Evolutionary conservation across 2,888 invertebrate genomes (phyloP).

Genomic region (Gymnoscelis rufifasciata): DNA sequence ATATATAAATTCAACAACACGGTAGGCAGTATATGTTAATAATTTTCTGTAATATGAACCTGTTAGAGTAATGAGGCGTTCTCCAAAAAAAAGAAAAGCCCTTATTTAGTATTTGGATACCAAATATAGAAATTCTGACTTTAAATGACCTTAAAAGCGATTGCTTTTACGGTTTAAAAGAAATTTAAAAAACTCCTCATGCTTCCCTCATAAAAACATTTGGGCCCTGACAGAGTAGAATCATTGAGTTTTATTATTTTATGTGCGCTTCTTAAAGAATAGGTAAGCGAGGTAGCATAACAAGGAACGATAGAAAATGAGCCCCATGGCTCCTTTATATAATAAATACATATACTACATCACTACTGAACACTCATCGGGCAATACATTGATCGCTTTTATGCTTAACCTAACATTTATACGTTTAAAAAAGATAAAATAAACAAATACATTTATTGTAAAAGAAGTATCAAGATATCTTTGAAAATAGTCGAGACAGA

Average conservation of each 20-base stretch:
- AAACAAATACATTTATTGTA: no score
- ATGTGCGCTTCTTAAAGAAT: conserved; percentile 14
- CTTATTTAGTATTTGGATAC: no score
- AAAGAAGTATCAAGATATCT: conserved; percentile 3
- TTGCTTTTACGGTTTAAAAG: no score
- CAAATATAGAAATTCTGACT: no score
- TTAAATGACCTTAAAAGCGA: no score
- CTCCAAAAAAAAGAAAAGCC: no score
- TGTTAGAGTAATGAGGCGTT: no score
- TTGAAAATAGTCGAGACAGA: background rate
- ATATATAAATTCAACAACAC: conserved; percentile 3
- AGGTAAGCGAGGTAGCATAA: conserved; percentile 26
- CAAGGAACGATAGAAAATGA: conserved; percentile 1
- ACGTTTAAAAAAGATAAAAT: conserved; percentile 5
- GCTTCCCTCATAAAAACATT: no score
- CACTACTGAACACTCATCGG: conserved; percentile 27
- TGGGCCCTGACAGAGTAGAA: no score
- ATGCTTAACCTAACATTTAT: background rate
- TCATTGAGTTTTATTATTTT: no score
- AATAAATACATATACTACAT: conserved; percentile 7
- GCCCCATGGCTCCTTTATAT: background rate
- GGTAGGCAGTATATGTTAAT: conserved; percentile 14
- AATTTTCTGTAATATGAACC: background rate
- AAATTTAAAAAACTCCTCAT: no score
- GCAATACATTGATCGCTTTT: conserved; percentile 13